A percentile compares a stretch with the other conserved stretches of the same genome.
These are phyloP conservation scores for Toxotes chatareus DNA, from an alignment of 2,113 vertebrate genomes.

Conservation along the genomic window DNA sequence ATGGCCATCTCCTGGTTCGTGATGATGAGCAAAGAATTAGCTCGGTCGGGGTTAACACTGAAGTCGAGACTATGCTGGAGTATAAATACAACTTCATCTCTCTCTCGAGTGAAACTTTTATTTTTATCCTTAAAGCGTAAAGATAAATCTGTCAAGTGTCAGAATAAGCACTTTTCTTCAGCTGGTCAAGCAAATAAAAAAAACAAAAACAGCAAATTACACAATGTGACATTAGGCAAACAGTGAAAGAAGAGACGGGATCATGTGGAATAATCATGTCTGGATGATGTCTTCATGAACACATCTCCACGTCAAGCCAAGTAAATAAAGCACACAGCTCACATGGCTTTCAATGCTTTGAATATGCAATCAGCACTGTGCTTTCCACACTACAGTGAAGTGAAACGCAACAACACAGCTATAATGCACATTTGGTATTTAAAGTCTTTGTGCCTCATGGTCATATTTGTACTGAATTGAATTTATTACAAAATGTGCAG, in stretches of 20 bases:
- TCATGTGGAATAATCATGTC: constrained; percentile 74
- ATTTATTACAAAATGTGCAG: constrained; percentile 84
- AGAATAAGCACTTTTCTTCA: constrained; percentile 17
- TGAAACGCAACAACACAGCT: constrained; percentile 64
- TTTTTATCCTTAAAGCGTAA: background rate
- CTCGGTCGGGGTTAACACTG: constrained; percentile 51
- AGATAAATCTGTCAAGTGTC: background rate
- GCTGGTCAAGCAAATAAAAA: constrained; percentile 36
- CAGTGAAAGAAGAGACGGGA: constrained; percentile 39
- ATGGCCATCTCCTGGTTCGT: constrained; percentile 51
- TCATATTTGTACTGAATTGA: constrained; percentile 83
- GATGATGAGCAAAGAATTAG: constrained; percentile 59
- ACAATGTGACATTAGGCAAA: constrained; percentile 49
- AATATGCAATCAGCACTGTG: constrained; percentile 62
- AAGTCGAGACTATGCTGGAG: constrained; percentile 1
- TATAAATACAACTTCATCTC: constrained; percentile 29
- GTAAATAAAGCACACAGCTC: constrained; percentile 56
- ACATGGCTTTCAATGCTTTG: constrained; percentile 34
- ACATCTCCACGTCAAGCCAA: constrained; percentile 60
- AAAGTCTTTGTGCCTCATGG: constrained; percentile 81
- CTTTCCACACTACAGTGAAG: constrained; percentile 50
- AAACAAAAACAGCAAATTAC: constrained; percentile 11
- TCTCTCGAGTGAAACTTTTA: constrained; percentile 37
- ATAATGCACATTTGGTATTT: constrained; percentile 83
- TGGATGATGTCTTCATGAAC: constrained; percentile 72